Percentiles rank a stretch among this genome's conserved stretches.
Evolutionary conservation across 1,140 invertebrate genomes (phyloP).

Genomic region (roundworm (Caenorhabditis elegans)): DNA sequence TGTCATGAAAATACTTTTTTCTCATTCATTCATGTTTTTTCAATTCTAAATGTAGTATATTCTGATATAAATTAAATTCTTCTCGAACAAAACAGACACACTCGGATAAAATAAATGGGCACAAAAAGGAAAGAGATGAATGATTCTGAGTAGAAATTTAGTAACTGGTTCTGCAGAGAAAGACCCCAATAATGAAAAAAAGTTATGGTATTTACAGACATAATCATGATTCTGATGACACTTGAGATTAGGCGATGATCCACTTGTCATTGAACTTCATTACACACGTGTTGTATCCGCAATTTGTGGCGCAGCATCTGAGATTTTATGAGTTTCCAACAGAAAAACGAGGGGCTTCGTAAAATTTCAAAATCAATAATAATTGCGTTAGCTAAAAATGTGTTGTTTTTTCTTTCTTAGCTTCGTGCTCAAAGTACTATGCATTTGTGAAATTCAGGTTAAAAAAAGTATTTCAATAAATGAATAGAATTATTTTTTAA

Average conservation of each 20-base stretch:
- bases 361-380: too few relatives aligned
- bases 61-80: background rate
- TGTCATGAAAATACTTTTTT: background rate
- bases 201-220: slow-evolving; percentile 11
- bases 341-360: too few relatives aligned
- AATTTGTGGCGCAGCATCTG: slow-evolving; percentile 36
- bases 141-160: slow-evolving; percentile 14
- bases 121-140: slow-evolving; percentile 7
- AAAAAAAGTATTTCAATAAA: too few relatives aligned
- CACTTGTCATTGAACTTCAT: slow-evolving; percentile 38
- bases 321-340: background rate
- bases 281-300: slow-evolving; percentile 37
- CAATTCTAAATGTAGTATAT: background rate
- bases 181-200: too few relatives aligned
- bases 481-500: too few relatives aligned
- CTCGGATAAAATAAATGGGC: slow-evolving; percentile 25
- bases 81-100: background rate
- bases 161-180: slow-evolving; percentile 23
- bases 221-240: background rate
- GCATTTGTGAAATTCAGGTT: too few relatives aligned
- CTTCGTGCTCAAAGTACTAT: too few relatives aligned
- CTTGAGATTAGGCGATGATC: slow-evolving; percentile 25
- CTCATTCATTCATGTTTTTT: background rate
- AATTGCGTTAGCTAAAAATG: too few relatives aligned
- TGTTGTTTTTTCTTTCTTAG: too few relatives aligned